Conservation (phyloP, 1,140 invertebrate genomes). For the Melanaphis sacchari region DNA sequence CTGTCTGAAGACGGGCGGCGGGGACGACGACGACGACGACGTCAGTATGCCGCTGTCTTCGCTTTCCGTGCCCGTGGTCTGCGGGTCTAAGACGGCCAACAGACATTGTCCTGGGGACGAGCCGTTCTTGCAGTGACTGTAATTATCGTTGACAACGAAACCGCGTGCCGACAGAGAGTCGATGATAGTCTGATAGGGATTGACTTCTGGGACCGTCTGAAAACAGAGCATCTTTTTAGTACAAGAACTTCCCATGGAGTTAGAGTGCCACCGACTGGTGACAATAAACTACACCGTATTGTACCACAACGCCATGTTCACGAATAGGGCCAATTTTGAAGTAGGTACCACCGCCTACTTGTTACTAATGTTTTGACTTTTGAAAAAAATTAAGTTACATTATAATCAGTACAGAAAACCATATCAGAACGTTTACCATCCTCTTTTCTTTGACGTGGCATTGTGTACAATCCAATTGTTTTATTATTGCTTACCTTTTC, state of each 20-base stretch:
- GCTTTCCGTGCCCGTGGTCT: not conserved
- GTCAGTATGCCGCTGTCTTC: not conserved
- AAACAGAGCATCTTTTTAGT: not conserved
- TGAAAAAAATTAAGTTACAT: too few species aligned
- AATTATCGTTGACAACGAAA: not conserved
- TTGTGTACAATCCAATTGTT: not conserved
- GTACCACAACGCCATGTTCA: not conserved
- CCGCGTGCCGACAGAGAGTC: not conserved
- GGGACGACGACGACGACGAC: too few species aligned
- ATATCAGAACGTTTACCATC: not conserved
- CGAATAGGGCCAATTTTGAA: too few species aligned
- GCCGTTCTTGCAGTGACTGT: not conserved
- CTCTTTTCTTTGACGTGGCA: not conserved
- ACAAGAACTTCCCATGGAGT: not conserved
- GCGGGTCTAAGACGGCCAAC: rapidly evolving
- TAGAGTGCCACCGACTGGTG: not conserved
- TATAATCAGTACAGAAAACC: not conserved
- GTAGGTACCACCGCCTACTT: too few species aligned
- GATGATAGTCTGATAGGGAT: not conserved
- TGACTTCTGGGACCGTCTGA: not conserved
- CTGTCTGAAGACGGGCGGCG: not conserved
- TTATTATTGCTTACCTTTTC: not conserved
- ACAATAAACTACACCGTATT: not conserved
- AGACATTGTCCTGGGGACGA: not conserved
- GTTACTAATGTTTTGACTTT: too few species aligned